Conservation (phyloP, 2,113 vertebrate species). For the Myiozetetes cayanensis region DNA sequence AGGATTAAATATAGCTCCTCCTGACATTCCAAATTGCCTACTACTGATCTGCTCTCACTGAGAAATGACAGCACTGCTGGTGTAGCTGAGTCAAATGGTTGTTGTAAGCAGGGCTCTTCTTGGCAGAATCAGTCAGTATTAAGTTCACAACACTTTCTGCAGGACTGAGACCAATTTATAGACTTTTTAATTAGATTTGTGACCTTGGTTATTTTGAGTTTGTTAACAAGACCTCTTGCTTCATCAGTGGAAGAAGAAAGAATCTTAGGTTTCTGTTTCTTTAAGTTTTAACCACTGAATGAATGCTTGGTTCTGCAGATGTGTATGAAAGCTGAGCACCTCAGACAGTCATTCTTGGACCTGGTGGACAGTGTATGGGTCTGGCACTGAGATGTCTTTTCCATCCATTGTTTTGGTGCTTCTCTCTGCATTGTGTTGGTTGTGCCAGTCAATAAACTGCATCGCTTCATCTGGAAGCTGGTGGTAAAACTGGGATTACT, state of each 20-base stretch:
- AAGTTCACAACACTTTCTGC: not conserved
- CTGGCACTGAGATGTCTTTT: not conserved
- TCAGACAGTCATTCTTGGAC: not conserved
- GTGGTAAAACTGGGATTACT: not conserved
- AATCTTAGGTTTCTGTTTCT: not conserved
- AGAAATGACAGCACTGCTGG: not conserved
- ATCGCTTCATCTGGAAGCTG: not conserved
- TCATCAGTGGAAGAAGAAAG: not conserved
- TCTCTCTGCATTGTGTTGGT: accelerated
- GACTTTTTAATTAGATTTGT: not conserved
- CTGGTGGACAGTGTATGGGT: not conserved
- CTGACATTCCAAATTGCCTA: not conserved
- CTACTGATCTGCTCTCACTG: not conserved
- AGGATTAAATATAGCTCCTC: not conserved
- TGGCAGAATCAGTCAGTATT: not conserved
- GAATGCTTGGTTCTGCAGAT: not conserved
- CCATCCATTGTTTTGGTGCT: not conserved
- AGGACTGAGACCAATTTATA: not conserved
- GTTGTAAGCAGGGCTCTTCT: not conserved
- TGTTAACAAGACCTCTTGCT: not conserved
- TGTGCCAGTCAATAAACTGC: not conserved
- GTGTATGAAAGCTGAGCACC: not conserved
- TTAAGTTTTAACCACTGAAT: not conserved
- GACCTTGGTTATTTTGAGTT: not conserved
- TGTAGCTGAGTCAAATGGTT: not conserved